These are phyloP conservation scores for Euborellia annulipes DNA, from an alignment of 1,140 invertebrate genomes.

Conservation along the genomic window DNA sequence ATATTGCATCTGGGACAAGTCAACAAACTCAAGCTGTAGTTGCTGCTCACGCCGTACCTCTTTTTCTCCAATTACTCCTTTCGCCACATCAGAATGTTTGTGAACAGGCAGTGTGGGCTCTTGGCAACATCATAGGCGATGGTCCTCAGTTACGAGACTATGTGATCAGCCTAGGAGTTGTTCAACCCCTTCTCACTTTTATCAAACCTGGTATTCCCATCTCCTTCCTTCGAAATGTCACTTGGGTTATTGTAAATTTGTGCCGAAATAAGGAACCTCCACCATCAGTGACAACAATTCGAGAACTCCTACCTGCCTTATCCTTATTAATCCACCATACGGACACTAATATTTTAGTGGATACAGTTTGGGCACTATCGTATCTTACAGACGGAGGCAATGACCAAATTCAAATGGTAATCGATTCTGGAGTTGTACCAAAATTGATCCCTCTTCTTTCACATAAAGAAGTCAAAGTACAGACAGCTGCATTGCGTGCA, in stretches of 20 bases:
- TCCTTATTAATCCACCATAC: conserved; percentile 86
- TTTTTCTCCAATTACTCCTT: conserved; percentile 78
- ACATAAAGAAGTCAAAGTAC: conserved; percentile 91
- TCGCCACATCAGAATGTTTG: conserved; percentile 95
- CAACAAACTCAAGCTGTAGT: conserved; percentile 94
- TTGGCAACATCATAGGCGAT: conserved; percentile 89
- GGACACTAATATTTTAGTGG: conserved; percentile 94
- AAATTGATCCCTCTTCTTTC: conserved; percentile 87
- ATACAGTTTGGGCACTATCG: conserved; percentile 98
- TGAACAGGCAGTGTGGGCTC: conserved; percentile 97
- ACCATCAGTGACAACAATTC: conserved; percentile 68
- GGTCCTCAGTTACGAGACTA: conserved; percentile 79
- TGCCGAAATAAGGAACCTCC: conserved; percentile 93
- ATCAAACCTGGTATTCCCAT: conserved; percentile 88
- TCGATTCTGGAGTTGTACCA: conserved; percentile 89
- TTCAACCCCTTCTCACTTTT: conserved; percentile 74
- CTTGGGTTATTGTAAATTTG: conserved; percentile 95
- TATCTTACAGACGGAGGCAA: conserved; percentile 98
- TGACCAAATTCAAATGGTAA: conserved; percentile 97
- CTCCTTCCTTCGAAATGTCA: conserved; percentile 87
- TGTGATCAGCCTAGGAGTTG: conserved; percentile 80
- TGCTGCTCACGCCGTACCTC: conserved; percentile 81
- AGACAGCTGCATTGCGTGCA: conserved; percentile 90
- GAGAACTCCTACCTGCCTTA: conserved; percentile 87
- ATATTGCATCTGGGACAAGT: conserved; percentile 95